Evolutionary conservation across 2,888 invertebrate genomes (phyloP).

Genomic region (Drosophila austrosaltans): DNA sequence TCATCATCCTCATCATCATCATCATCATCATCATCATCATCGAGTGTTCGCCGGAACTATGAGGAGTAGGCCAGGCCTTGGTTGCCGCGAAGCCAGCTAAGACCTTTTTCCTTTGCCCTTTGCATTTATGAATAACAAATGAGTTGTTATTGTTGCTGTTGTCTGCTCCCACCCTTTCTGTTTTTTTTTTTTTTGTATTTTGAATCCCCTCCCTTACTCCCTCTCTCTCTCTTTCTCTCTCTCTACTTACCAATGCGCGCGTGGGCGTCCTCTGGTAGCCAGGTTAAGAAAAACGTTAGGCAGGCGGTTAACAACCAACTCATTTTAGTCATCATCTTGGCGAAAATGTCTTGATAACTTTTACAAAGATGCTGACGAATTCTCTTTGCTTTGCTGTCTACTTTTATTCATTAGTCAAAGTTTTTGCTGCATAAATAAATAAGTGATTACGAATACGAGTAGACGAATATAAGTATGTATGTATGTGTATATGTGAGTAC

Average conservation of each 20-base stretch:
- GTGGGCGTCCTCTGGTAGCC: conserved; percentile 75
- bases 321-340: conserved; percentile 56
- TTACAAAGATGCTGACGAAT: conserved; percentile 46
- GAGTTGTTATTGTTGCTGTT: conserved; percentile 44
- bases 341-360: conserved; percentile 36
- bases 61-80: background rate
- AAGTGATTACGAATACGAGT: conserved; percentile 67
- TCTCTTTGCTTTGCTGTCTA: conserved; percentile 64
- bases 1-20: background rate
- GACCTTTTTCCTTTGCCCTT: conserved; percentile 25
- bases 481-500: conserved; percentile 33
- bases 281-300: conserved; percentile 68
- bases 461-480: conserved; percentile 28
- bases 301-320: conserved; percentile 61
- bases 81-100: conserved; percentile 53
- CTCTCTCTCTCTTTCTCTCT: no score
- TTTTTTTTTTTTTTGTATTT: no score
- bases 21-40: background rate
- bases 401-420: conserved; percentile 78
- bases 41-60: background rate
- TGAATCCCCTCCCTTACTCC: background rate
- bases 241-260: conserved; percentile 82
- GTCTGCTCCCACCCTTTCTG: conserved; percentile 28
- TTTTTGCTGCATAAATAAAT: conserved; percentile 75
- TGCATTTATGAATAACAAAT: conserved; percentile 77